phyloP scores from a whole-genome alignment of 2,113 vertebrate genomes.

The Oncorhynchus masou region DNA sequence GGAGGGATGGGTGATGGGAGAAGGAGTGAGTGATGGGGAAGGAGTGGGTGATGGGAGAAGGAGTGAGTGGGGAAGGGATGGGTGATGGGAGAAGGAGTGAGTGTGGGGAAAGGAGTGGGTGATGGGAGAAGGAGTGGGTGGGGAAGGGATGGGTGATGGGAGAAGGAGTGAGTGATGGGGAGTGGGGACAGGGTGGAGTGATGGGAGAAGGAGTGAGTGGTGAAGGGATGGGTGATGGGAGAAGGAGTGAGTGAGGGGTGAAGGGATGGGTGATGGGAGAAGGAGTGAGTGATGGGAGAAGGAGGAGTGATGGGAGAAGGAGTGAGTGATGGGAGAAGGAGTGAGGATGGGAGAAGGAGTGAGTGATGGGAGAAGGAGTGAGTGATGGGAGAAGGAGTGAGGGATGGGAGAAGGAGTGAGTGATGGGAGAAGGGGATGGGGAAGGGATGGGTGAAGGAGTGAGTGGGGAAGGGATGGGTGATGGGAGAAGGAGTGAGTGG shows the following conservation, averaged over 20 bases:
- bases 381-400: accelerated
- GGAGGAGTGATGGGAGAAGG: neutral
- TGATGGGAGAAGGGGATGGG: no score
- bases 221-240: neutral
- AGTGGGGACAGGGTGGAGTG: neutral
- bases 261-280: no score
- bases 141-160: no score
- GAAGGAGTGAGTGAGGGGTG: no score
- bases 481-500: no score
- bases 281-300: neutral
- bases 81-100: no score
- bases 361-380: neutral
- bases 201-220: neutral
- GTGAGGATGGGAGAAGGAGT: neutral
- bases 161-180: neutral
- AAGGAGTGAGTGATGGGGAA: neutral
- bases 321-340: neutral
- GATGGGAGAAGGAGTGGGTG: neutral
- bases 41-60: no score
- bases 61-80: neutral
- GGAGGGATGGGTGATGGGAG: no score
- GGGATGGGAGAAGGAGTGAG: accelerated
- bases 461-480: no score
- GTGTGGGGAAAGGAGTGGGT: neutral
- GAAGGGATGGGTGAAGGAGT: no score